These are phyloP conservation scores for Heliornis fulica DNA, from an alignment of 2,113 vertebrate genomes.

Conservation along the genomic window DNA sequence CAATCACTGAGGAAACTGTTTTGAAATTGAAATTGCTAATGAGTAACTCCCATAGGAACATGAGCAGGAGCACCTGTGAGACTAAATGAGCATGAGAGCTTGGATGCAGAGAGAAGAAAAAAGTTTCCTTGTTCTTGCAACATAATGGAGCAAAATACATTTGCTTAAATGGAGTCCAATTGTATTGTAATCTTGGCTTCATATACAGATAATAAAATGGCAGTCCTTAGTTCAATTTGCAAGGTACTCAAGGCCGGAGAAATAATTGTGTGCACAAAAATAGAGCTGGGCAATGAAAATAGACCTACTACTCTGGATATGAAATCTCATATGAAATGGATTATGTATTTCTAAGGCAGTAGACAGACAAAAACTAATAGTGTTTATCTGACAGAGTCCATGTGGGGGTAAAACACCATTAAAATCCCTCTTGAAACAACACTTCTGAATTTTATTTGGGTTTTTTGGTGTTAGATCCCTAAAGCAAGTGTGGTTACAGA, in stretches of 20 bases:
- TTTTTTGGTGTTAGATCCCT: not conserved
- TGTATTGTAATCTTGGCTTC: not conserved
- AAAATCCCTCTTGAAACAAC: not conserved
- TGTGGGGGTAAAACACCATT: not conserved
- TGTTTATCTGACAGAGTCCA: not conserved
- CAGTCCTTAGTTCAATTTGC: not conserved
- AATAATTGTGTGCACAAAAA: not conserved
- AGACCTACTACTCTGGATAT: not conserved
- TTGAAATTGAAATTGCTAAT: not conserved
- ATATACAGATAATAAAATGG: not conserved
- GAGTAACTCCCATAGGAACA: not conserved
- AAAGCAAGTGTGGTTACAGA: not conserved
- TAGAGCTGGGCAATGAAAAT: not conserved
- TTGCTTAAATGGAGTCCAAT: not conserved
- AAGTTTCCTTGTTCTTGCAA: not conserved
- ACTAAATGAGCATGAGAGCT: not conserved
- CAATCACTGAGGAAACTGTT: not conserved
- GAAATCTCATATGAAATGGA: not conserved
- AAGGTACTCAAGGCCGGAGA: not conserved
- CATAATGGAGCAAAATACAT: not conserved
- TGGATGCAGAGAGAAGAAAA: not conserved
- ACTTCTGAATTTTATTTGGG: not conserved
- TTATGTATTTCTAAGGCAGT: not conserved
- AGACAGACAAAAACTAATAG: not conserved
- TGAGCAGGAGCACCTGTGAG: not conserved